Evolutionary conservation across 2,797 vertebrate genomes (phyloP).

Genomic region (Argya squamiceps): DNA sequence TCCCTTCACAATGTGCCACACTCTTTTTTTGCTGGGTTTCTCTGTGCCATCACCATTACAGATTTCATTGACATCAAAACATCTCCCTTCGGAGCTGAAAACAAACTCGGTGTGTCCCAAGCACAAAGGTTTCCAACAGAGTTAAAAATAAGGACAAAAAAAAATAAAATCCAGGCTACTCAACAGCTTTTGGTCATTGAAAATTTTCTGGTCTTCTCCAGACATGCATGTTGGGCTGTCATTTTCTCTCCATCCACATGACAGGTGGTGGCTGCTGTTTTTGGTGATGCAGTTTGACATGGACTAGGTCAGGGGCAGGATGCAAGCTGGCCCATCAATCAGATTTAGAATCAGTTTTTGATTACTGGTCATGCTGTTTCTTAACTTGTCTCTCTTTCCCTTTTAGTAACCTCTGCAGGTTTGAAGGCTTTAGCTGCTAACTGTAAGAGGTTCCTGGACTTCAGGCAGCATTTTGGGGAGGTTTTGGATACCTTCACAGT

Average conservation of each 20-base stretch:
- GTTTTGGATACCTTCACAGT: neutral
- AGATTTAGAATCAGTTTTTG: neutral
- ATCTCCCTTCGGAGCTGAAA: neutral
- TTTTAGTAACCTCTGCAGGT: neutral
- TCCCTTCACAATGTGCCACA: neutral
- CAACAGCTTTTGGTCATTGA: neutral
- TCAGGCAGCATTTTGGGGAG: neutral
- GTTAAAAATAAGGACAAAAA: neutral
- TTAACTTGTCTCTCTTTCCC: neutral
- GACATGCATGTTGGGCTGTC: neutral
- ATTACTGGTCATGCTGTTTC: neutral
- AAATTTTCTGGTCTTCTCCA: neutral
- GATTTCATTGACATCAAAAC: neutral
- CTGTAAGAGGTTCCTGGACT: neutral
- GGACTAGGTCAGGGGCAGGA: neutral
- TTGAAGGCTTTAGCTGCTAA: neutral
- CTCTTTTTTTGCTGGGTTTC: neutral
- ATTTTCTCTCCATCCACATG: rapidly evolving
- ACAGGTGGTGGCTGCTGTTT: neutral
- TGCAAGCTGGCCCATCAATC: neutral
- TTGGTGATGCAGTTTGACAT: neutral
- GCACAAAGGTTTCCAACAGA: neutral
- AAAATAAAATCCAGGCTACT: neutral
- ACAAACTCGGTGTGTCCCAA: neutral
- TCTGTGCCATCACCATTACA: neutral